These are phyloP conservation scores for Papilio demoleus DNA, from an alignment of 2,888 invertebrate species.

Conservation along the genomic window DNA sequence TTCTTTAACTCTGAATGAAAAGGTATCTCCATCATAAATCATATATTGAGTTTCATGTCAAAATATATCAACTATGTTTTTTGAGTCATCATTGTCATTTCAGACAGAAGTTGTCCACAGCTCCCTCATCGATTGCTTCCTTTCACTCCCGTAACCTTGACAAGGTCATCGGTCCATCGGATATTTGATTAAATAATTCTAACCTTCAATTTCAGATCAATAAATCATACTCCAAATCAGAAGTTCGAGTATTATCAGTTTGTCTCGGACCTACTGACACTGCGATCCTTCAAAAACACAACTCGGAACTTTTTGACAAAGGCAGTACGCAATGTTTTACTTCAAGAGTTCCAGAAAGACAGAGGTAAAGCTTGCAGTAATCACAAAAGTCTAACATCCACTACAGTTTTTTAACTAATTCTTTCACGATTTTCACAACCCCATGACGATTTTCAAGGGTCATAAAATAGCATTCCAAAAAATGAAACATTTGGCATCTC, in stretches of 20 bases:
- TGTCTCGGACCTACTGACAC: conserved; percentile 78
- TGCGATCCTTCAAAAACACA: conserved; percentile 64
- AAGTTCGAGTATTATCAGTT: conserved; percentile 69
- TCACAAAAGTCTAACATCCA: too few species aligned
- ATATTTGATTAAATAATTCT: not conserved
- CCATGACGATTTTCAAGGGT: not conserved
- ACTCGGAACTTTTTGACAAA: conserved; percentile 59
- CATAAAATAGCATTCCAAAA: not conserved
- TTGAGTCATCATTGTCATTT: too few species aligned
- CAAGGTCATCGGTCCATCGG: too few species aligned
- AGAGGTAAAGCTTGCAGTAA: conserved; percentile 57
- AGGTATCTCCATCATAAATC: too few species aligned
- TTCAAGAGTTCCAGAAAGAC: conserved; percentile 60
- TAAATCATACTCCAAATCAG: conserved; percentile 55
- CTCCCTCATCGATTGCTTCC: too few species aligned
- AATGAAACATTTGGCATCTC: not conserved
- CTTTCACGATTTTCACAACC: not conserved
- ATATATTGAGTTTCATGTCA: too few species aligned
- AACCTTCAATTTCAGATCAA: conserved; percentile 54
- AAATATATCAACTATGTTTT: too few species aligned
- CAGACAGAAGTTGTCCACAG: too few species aligned
- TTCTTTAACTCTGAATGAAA: too few species aligned
- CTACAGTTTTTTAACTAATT: not conserved
- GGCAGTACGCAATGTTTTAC: conserved; percentile 52
- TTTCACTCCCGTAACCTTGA: too few species aligned